phyloP scores from a whole-genome alignment of 2,113 vertebrate genomes.

The Colistium nudipinnis region DNA sequence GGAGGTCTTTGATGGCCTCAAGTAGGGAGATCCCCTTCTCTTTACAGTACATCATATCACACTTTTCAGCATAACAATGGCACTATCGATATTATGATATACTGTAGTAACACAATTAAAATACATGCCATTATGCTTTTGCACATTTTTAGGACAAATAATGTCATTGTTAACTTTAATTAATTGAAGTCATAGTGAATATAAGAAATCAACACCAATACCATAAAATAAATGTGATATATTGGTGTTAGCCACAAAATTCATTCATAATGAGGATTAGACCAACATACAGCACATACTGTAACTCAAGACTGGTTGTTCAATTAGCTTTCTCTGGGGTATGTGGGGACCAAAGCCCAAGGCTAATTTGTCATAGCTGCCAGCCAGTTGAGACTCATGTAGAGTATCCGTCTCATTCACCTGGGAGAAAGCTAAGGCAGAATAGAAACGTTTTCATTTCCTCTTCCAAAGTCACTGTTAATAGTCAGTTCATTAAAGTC shows the following conservation, averaged over 20 bases:
- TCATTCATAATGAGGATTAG: slow-evolving; percentile 78
- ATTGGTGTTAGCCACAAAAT: slow-evolving; percentile 72
- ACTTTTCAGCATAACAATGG: slow-evolving; percentile 21
- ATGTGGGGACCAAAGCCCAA: slow-evolving; percentile 57
- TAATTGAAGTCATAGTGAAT: slow-evolving; percentile 1
- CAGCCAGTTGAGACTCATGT: slow-evolving; percentile 67
- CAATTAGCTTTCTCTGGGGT: slow-evolving; percentile 73
- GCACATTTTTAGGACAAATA: too few species aligned
- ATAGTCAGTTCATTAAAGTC: slow-evolving; percentile 76
- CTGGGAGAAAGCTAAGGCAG: slow-evolving; percentile 61
- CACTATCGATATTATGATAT: neutral
- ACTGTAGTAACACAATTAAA: neutral
- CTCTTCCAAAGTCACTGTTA: slow-evolving; percentile 74
- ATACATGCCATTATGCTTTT: neutral
- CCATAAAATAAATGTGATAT: slow-evolving; percentile 26
- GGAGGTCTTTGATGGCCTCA: slow-evolving; percentile 50
- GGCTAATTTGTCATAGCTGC: slow-evolving; percentile 73
- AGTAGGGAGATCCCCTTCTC: slow-evolving; percentile 33
- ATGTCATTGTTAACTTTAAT: slow-evolving; percentile 8
- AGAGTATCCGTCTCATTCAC: slow-evolving; percentile 64
- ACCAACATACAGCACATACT: slow-evolving; percentile 65
- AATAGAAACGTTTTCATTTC: slow-evolving; percentile 64
- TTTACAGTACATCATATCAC: slow-evolving; percentile 31
- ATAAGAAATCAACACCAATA: slow-evolving; percentile 17
- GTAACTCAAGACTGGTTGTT: slow-evolving; percentile 72